Percentiles rank a stretch among this genome's conserved stretches.
These are phyloP conservation scores for Gnathonemus echidnorhynchus DNA, from an alignment of 2,113 vertebrate species.

Conservation along the genomic window DNA sequence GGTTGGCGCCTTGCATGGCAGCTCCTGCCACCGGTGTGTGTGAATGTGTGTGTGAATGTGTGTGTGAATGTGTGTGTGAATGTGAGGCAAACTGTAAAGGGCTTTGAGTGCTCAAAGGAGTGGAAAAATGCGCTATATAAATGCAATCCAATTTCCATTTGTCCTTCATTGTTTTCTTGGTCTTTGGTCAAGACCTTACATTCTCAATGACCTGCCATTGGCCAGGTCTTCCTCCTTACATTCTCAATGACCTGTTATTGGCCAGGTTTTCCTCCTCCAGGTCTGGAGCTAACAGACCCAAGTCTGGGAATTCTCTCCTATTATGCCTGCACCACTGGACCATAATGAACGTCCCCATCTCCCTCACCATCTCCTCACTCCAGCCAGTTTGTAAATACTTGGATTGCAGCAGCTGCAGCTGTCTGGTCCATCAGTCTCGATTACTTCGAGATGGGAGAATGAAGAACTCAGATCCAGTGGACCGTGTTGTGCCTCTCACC, in stretches of 20 bases:
- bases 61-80: too few relatives aligned
- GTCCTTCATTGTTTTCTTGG: background rate
- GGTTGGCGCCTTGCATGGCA: too few relatives aligned
- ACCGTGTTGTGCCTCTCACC: slow-evolving; percentile 31
- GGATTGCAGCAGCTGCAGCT: background rate
- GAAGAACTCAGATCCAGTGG: slow-evolving; percentile 41
- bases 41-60: too few relatives aligned
- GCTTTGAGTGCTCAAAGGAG: too few relatives aligned
- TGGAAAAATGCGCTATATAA: too few relatives aligned
- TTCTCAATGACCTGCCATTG: too few relatives aligned
- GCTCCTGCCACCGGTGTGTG: too few relatives aligned
- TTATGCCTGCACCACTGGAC: background rate
- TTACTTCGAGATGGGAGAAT: slow-evolving; percentile 29
- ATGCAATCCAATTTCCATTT: too few relatives aligned
- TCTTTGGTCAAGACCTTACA: background rate
- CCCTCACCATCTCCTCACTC: background rate
- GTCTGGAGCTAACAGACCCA: background rate
- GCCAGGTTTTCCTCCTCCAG: background rate
- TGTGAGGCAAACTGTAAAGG: too few relatives aligned
- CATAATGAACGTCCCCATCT: background rate
- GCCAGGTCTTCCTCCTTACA: background rate
- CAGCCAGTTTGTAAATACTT: background rate
- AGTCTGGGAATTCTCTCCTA: too few relatives aligned
- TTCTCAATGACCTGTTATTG: background rate
- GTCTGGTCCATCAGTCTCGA: slow-evolving; percentile 1